phyloP scores from a whole-genome alignment of 1,140 invertebrate species.

The Coenobita brevimanus region DNA sequence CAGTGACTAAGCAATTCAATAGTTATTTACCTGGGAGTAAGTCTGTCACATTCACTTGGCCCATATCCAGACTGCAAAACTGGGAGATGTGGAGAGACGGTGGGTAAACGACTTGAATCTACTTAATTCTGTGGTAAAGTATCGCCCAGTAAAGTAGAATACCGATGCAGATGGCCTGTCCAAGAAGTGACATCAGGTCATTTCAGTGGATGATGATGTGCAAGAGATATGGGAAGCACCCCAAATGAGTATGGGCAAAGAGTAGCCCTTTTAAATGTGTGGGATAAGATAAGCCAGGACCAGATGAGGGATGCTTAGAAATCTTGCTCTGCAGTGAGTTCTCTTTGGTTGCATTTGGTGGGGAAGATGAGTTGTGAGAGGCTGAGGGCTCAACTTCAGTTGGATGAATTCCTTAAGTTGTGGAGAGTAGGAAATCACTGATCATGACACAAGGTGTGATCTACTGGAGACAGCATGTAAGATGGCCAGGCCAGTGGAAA shows the following conservation, averaged over 20 bases:
- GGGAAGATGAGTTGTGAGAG: no score
- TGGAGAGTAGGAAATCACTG: not conserved
- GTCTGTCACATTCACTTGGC: no score
- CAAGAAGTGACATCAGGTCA: not conserved
- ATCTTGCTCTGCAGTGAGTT: no score
- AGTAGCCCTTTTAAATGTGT: no score
- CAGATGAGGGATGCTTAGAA: no score
- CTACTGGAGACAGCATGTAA: not conserved
- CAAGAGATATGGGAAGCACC: no score
- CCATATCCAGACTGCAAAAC: not conserved
- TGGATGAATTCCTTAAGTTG: constrained; percentile 11
- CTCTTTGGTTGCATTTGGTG: no score
- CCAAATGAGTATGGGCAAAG: no score
- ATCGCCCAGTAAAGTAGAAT: not conserved
- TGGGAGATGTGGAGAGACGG: not conserved
- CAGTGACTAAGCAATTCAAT: no score
- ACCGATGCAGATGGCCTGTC: not conserved
- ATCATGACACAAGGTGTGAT: constrained; percentile 9
- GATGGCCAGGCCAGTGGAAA: not conserved
- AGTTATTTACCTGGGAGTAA: not conserved
- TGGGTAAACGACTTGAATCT: not conserved
- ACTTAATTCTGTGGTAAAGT: constrained; percentile 7
- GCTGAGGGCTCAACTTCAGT: not conserved
- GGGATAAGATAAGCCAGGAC: no score
- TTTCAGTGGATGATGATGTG: no score